Evolutionary conservation across 2,113 vertebrate species (phyloP), one percentile per base, ranked within the genome.

Genomic region (Etheostoma cragini): DNA sequence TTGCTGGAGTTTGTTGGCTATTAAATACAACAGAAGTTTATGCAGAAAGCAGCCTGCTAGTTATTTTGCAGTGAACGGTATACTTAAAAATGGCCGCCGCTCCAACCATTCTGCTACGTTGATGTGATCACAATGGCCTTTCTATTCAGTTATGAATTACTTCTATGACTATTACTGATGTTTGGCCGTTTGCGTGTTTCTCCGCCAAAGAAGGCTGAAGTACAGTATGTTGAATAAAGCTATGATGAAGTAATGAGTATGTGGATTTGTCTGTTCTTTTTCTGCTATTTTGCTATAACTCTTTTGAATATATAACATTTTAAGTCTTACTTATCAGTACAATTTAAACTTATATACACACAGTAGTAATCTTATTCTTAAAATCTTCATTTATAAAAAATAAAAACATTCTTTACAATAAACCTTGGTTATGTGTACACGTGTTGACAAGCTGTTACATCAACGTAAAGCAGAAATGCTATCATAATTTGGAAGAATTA

Each of bases 191-290:
- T 61, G 76, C 78, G 76, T 90, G 67, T 61, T 78, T 79, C 60
- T 64, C 15, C 77, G 49, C 17, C n/a, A 54, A 58, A 52, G 66
- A 45, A 56, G 5, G 14, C 10, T 61, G 5, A 61, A 62, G 22
- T 60, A n/a, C 6, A 69, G 49, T 21, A 35, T 46, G 33, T 11
- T 60, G 42, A 90, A 81, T 80, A 83, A 88, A 85, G 75, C 2
- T 1, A 57, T 30, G 12, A 70, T 66, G 16, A 72, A 47, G 5
- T 26, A 6, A 62, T 30, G 22, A n/a, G 21, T 12, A 33, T 10
- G 15, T 24, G 68, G 4, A 17, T 42, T 76, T 24, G 14, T 50
- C 15, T 17, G 11, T 58, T 52, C 8, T 16, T 5, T 58, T 65
- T 16, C 24, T 74, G 6, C 2, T 26, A 49, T 14, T 78, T 3